Base-by-base conservation (phyloP, 2,797 vertebrate species). In the Malacoctenus gilli region DNA sequence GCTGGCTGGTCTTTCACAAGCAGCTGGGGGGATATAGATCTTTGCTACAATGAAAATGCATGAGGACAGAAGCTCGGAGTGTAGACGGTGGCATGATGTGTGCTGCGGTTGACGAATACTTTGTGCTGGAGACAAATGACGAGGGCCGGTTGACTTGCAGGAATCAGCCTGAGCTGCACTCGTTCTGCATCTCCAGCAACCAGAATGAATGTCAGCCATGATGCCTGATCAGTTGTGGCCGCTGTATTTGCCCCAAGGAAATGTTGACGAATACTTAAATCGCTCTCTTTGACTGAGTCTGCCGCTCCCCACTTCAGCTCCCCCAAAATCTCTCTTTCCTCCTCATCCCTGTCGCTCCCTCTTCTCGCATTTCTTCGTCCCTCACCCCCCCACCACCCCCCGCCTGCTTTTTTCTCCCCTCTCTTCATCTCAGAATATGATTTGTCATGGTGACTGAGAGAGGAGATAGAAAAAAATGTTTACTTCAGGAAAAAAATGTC, bases 371-470 rank as follows among this genome's bases (percentile, higher is more conserved):
- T 63, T 68, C 41, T 36, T 35, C n/a, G 37, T 47, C 48, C 47
- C 14, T 53, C 62, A 3, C 7, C 12, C 30, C 32, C 13, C 38
- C 38, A 2, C 13, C 52, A 66, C 51, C 55, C 67, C 34, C 72
- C 67, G 42, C 42, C 25, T 9, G 25, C 5, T 9, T 28, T 28
- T 18, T 67, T 73, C 58, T 64, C 49, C 80, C 56, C 68, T 75
- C 69, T 87, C 85, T 88, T 88, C 85, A 87, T 89, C 84, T 85
- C 77, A 90, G 88, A 88, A 86, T 90, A 91, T 90, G 89, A 92
- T 92, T 92, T 91, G 89, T 91, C 90, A 91, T 89, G 84, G 84
- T 88, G 88, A 88, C 86, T 91, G 88, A 90, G 80, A 83, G 82
- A 73, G 77, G 76, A 86, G 77, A 89, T 72, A 66, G 84, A 83